phyloP scores from a whole-genome alignment of 2,888 invertebrate genomes.

The Aproaerema taeniolella region DNA sequence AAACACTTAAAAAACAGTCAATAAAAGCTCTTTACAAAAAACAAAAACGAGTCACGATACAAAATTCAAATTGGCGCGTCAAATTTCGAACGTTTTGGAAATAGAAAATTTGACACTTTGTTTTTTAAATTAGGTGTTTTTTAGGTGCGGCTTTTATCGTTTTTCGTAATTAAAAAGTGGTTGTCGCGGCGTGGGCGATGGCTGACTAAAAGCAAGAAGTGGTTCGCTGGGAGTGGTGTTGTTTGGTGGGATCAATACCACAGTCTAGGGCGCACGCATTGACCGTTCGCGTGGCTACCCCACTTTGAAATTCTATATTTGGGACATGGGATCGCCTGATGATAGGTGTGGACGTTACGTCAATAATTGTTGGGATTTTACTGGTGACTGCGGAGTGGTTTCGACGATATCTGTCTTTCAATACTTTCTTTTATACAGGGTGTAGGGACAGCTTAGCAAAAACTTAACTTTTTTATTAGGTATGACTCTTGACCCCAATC shows the following conservation, averaged over 20 bases:
- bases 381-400: too few relatives aligned
- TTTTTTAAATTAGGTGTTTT: constrained; percentile 20
- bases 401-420: too few relatives aligned
- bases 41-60: constrained; percentile 5
- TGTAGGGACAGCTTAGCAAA: too few relatives aligned
- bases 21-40: constrained; percentile 21
- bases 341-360: constrained; percentile 35
- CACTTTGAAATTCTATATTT: constrained; percentile 47
- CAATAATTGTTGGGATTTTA: constrained; percentile 19
- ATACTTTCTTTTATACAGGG: too few relatives aligned
- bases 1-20: constrained; percentile 24
- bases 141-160: constrained; percentile 31
- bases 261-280: constrained; percentile 71
- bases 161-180: constrained; percentile 39
- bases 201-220: constrained; percentile 60
- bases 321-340: constrained; percentile 33
- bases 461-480: too few relatives aligned
- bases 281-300: constrained; percentile 48
- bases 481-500: too few relatives aligned
- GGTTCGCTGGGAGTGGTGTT: constrained; percentile 62
- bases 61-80: constrained; percentile 23
- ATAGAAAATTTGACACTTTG: constrained; percentile 16
- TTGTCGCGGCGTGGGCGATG: constrained; percentile 61
- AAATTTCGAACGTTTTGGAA: constrained; percentile 5
- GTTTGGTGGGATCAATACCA: constrained; percentile 69